Conservation (phyloP, 2,888 invertebrate genomes). For the Allolobophora icterica region DNA sequence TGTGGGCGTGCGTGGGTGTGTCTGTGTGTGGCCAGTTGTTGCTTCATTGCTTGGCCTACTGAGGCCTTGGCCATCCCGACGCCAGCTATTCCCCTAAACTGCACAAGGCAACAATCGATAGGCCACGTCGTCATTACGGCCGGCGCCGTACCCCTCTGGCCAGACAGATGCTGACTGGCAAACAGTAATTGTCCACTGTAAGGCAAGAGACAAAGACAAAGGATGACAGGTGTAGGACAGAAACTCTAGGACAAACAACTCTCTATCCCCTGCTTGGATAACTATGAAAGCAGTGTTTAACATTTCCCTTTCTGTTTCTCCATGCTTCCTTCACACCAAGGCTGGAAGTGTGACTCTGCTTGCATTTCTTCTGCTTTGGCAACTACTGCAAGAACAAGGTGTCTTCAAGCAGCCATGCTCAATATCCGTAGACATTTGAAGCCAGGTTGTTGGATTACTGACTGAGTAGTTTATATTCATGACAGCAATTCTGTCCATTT, state of each 20-base stretch:
- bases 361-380: background rate
- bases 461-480: too few species aligned
- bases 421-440: background rate
- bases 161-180: background rate
- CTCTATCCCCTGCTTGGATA: too few species aligned
- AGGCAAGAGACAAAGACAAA: background rate
- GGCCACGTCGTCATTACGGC: background rate
- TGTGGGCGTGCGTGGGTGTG: background rate
- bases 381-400: background rate
- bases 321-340: too few species aligned
- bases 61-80: background rate
- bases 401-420: background rate
- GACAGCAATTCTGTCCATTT: too few species aligned
- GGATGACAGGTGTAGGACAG: background rate
- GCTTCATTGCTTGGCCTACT: background rate
- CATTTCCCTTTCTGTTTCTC: too few species aligned
- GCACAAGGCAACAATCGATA: background rate
- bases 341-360: background rate
- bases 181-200: background rate
- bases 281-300: too few species aligned
- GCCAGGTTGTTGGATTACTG: too few species aligned
- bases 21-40: background rate
- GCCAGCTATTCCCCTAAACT: background rate
- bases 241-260: background rate
- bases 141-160: background rate